A percentile compares a stretch with the other conserved stretches of the same genome.
Evolutionary conservation across 2,888 invertebrate genomes (phyloP).

Genomic region (Loripinus fragilis): DNA sequence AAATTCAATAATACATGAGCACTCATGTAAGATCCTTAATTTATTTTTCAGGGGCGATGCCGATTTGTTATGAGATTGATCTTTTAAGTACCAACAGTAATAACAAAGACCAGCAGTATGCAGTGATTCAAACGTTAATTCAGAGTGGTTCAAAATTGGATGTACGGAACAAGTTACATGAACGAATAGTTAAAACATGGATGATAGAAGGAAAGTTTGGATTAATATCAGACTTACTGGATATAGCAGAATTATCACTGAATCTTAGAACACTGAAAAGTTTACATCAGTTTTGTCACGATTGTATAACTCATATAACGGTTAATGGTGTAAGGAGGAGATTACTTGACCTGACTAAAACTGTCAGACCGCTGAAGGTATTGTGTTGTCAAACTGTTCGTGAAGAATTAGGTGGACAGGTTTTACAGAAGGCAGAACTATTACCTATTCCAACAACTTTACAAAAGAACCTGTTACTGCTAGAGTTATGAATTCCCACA

Average conservation of each 20-base stretch:
- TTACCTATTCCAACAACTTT: neutral
- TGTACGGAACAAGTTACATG: conserved; percentile 3
- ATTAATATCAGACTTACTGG: neutral
- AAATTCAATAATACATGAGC: too few relatives aligned
- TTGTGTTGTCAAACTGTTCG: conserved; percentile 61
- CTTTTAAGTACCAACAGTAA: neutral
- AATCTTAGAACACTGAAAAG: neutral
- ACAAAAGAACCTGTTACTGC: neutral
- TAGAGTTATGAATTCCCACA: neutral
- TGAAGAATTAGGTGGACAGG: conserved; percentile 58
- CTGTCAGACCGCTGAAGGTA: conserved; percentile 52
- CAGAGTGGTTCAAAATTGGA: conserved; percentile 11
- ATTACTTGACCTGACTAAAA: conserved; percentile 11
- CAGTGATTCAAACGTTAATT: neutral
- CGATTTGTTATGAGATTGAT: conserved; percentile 1
- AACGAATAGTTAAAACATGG: conserved; percentile 4
- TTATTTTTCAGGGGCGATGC: neutral
- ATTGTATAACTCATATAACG: neutral
- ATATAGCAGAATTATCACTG: neutral
- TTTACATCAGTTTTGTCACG: neutral
- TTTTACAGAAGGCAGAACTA: conserved; percentile 53
- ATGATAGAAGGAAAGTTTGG: neutral
- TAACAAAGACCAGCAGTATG: neutral
- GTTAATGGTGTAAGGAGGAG: neutral
- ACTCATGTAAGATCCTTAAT: too few relatives aligned